phyloP scores from a whole-genome alignment of 92 coral and sea anemone genomes.

The Heliopora coerulea region DNA sequence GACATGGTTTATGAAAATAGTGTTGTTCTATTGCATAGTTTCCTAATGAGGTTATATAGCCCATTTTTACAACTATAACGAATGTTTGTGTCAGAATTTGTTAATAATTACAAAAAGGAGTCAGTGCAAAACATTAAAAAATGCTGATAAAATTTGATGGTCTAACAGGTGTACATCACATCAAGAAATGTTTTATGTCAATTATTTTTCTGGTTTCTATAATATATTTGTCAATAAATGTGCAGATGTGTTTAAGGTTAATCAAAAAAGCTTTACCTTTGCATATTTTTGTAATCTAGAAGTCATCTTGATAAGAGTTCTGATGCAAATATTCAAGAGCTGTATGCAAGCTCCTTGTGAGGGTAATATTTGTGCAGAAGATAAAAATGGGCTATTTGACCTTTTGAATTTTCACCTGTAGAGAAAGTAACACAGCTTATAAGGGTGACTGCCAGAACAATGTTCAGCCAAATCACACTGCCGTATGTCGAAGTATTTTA shows the following conservation, averaged over 20 bases:
- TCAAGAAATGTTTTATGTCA: no score
- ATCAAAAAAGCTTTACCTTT: no score
- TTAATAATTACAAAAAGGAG: not conserved
- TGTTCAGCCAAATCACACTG: slow-evolving; percentile 33
- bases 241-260: no score
- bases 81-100: slow-evolving; percentile 13
- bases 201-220: no score
- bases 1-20: no score
- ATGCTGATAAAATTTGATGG: no score
- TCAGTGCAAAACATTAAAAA: no score
- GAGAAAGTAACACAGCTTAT: slow-evolving; percentile 40
- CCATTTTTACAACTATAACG: slow-evolving; percentile 12
- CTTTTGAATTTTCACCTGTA: slow-evolving; percentile 42
- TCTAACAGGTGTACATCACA: no score
- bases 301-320: not conserved
- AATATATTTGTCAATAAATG: no score
- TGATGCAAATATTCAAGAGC: slow-evolving; percentile 8
- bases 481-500: not conserved
- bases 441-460: slow-evolving; percentile 22
- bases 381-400: slow-evolving; percentile 31
- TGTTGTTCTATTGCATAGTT: no score
- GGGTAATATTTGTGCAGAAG: not conserved
- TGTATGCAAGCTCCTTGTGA: not conserved
- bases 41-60: slow-evolving; percentile 19
- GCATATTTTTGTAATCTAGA: no score